phyloP scores from a whole-genome alignment of 2,797 vertebrate genomes.

The Synaphobranchus kaupii region DNA sequence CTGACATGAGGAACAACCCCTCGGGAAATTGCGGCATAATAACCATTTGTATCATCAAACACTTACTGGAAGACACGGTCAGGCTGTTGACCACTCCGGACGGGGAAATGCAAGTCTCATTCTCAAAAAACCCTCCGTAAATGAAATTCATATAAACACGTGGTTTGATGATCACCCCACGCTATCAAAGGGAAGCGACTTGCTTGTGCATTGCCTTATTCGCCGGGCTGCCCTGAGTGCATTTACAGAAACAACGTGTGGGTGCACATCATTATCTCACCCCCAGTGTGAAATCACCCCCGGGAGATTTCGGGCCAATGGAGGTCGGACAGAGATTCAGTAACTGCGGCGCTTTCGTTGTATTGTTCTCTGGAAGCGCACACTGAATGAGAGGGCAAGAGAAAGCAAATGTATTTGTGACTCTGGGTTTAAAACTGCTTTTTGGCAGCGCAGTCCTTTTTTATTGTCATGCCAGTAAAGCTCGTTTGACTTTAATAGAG shows the following conservation, averaged over 20 bases:
- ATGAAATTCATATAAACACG: constrained; percentile 48
- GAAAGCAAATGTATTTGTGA: constrained; percentile 22
- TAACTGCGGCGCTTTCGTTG: constrained; percentile 34
- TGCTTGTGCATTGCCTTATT: constrained; percentile 15
- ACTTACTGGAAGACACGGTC: constrained; percentile 36
- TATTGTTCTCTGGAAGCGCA: constrained; percentile 47
- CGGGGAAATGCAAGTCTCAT: constrained; percentile 49
- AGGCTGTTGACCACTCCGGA: constrained; percentile 37
- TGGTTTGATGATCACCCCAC: constrained; percentile 33
- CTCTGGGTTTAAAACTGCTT: constrained; percentile 40
- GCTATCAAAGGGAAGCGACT: constrained; percentile 44
- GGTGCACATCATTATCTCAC: constrained; percentile 27
- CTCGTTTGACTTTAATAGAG: not conserved
- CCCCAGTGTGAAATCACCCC: not conserved
- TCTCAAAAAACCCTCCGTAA: constrained; percentile 49
- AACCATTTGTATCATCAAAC: constrained; percentile 33
- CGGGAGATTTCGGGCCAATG: constrained; percentile 19
- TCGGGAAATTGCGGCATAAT: not conserved
- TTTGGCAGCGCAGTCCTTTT: constrained; percentile 7
- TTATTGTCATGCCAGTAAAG: not conserved
- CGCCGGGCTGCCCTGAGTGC: constrained; percentile 38
- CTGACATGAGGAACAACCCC: not conserved
- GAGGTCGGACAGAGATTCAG: constrained; percentile 24
- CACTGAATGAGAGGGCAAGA: constrained; percentile 34
- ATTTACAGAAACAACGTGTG: constrained; percentile 37